phyloP scores from a whole-genome alignment of 1,140 invertebrate genomes.

The Mactra quadrangularis region DNA sequence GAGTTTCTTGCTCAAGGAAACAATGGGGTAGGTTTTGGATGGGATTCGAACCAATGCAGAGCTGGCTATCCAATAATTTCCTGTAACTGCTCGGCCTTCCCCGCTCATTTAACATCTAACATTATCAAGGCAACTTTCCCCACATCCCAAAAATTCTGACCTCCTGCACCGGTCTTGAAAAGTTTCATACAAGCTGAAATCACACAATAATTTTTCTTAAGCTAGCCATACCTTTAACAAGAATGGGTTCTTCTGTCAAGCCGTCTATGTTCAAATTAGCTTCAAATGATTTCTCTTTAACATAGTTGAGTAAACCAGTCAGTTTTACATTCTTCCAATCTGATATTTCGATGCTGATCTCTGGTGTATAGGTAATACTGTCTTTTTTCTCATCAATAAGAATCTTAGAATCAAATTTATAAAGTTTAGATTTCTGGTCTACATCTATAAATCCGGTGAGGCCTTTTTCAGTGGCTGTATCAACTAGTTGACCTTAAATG shows the following conservation, averaged over 20 bases:
- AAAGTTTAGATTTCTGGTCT: conserved; percentile 66
- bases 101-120: no score
- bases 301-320: conserved; percentile 63
- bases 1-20: no score
- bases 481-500: conserved; percentile 68
- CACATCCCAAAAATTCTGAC: no score
- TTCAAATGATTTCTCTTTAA: conserved; percentile 61
- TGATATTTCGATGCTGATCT: conserved; percentile 69
- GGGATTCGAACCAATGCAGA: no score
- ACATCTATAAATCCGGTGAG: conserved; percentile 70
- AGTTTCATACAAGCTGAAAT: no score
- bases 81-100: no score
- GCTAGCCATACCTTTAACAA: conserved; percentile 75
- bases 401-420: conserved; percentile 72
- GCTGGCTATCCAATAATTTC: no score
- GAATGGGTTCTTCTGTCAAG: conserved; percentile 70
- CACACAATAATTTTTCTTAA: no score
- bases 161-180: no score
- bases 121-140: no score
- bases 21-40: no score
- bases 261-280: conserved; percentile 67
- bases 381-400: conserved; percentile 64
- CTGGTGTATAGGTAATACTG: conserved; percentile 70
- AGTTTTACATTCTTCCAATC: conserved; percentile 65
- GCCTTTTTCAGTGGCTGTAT: conserved; percentile 67